Evolutionary conservation across 2,888 invertebrate genomes (phyloP), one percentile per base, ranked within the genome.

Genomic region (Lamellibrachia satsuma): DNA sequence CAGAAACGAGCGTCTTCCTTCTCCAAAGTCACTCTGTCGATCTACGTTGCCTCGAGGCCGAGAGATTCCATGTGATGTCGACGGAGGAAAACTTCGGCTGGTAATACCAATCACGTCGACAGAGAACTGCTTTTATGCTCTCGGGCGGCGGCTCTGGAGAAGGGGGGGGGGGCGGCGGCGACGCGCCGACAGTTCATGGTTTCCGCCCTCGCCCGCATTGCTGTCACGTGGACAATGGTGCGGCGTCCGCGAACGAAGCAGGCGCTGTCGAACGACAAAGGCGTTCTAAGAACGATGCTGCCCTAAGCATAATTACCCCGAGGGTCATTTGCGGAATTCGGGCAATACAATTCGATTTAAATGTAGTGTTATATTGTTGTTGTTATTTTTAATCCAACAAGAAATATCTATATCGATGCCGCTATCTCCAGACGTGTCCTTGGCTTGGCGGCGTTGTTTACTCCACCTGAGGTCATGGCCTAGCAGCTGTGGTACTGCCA

Each of bases 361-460:
- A 75, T 75, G 22, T 75, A 4, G 75, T 60, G 9, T 60, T 75
- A 75, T 39, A 39, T 39, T 39, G 39, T 15, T 75, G 22, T 75
- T 75, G 75, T 75, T 75, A n/a, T 75, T 75, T 22, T 75, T 75
- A 75, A 22, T 75, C 75, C 75, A 4, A 22, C 75, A 22, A 22
- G 75, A n/a, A 75, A 75, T 75, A 75, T 75, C 75, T 22, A 75
- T 75, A 75, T 75, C 75, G 75, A n/a, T 75, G n/a, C 22, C 75
- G 22, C 75, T 75, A 75, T 75, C 75, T 75, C 75, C 75, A 75
- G 75, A 75, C 75, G 75, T 75, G 75, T 75, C 75, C 75, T 75
- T 75, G 75, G 75, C 22, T 75, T 22, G 75, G 75, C 75, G 22
- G 75, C 75, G 75, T 75, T 75, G 75, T 75, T 75, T 75, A 75